Base-by-base conservation (phyloP, 2,888 invertebrate genomes). In the Leistus spinibarbis region DNA sequence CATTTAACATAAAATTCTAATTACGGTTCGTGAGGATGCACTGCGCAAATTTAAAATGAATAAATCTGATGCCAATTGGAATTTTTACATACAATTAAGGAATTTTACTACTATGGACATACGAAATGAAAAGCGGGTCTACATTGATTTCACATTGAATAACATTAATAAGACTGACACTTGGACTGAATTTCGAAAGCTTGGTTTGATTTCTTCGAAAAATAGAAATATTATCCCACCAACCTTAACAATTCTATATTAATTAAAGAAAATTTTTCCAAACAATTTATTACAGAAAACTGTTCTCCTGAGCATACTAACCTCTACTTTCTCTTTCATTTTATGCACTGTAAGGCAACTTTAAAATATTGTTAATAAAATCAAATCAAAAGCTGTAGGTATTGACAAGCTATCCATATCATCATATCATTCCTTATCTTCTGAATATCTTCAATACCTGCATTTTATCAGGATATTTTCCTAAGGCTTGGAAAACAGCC, bases 81-180 rank as follows among this genome's bases (percentile, higher is more conserved):
- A 57, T 73, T 69, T 24, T 62, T 40, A 69, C 54, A 54, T 57
- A 60, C 27, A 23, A 40, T 57, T 69, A 24, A 9, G 68, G 67
- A 64, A 57, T 63, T 54, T 19, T 64, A 72, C 57, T 57, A 24
- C 66, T 67, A 24, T 4, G 19, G 56, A 10, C 22, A 19, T 60
- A 16, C 19, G 23, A 19, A 17, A 68, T 20, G 16, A 74, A 56
- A 56, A 16, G 24, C 1, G 67, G 57, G 27, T 67, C 60, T 3
- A 56, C 9, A 17, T 56, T 56, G 19, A 56, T 17, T 56, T 4
- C 19, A 17, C 3, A 16, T 5, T 56, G 9, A 56, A 56, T 56
- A 56, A 56, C 19, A 56, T 4, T 19, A 7, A 16, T 17, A 19
- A 56, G 16, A 5, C 57, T 56, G 19, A 56, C 5, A 17, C 57